A percentile compares a stretch with the other conserved stretches of the same genome.
Evolutionary conservation across 2,113 vertebrate species (phyloP).

Genomic region (rat (Rattus norvegicus)): GRCr8 NC_086021.1:83607501-83608000

Average conservation of each 20-base stretch:
- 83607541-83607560: background rate
- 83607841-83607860: background rate
- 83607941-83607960: background rate
- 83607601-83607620: background rate
- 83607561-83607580: background rate
- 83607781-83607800: background rate
- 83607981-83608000: background rate
- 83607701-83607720: background rate
- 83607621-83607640: background rate
- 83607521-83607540: background rate
- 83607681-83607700: background rate
- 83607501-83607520: background rate
- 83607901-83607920: background rate
- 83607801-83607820: background rate
- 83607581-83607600: background rate
- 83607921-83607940: background rate
- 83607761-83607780: background rate
- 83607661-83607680: constrained; percentile 24
- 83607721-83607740: background rate
- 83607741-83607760: background rate
- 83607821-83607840: background rate
- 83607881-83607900: background rate
- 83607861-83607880: background rate
- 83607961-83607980: background rate
- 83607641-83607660: too few relatives aligned